Evolutionary conservation across 2,113 vertebrate species (phyloP), one percentile per base, ranked within the genome.

Genomic region (Hoplias malabaricus): DNA sequence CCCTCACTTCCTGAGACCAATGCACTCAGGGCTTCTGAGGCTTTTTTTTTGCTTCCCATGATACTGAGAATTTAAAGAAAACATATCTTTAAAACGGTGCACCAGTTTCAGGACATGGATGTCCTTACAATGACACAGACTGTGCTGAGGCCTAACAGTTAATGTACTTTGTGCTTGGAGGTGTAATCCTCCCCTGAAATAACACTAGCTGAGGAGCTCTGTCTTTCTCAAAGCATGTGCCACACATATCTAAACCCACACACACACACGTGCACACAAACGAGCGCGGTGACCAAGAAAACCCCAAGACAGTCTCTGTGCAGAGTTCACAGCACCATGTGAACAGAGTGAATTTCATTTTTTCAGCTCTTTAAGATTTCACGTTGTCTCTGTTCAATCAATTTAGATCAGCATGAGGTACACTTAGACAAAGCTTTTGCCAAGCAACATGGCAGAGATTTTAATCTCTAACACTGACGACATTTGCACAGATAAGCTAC

Each of bases 151-250:
- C 69, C 66, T 75, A 27, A 63, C 42, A 40, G 62, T 42, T 74
- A 78, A 78, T 82, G 61, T 73, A 74, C 75, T 77, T 67, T 69
- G 70, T 53, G 75, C 31, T 27, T 27, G 1, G 9, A 40, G 66
- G 50, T 21, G 54, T 82, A 74, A 78, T 73, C 62, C 66, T 5
- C 29, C 56, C 77, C 73, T 73, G 40, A 73, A 83, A 73, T 83
- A 78, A 82, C 75, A 75, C 33, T 40, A 75, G 65, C 63, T 21
- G 11, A 53, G 31, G 36, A 42, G 73, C 73, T 16, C 4, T 1
- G 10, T 16, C 12, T 16, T 13, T 21, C 19, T 6, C 40, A 33
- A 7, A 21, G 48, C 48, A 2, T 23, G 29, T 23, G 19, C 29
- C 23, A 43, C 16, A 40, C 33, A 53, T 8, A 53, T 23, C 19